These are phyloP conservation scores for Hyles vespertilio DNA, from an alignment of 1,140 invertebrate genomes.

Conservation along the genomic window DNA sequence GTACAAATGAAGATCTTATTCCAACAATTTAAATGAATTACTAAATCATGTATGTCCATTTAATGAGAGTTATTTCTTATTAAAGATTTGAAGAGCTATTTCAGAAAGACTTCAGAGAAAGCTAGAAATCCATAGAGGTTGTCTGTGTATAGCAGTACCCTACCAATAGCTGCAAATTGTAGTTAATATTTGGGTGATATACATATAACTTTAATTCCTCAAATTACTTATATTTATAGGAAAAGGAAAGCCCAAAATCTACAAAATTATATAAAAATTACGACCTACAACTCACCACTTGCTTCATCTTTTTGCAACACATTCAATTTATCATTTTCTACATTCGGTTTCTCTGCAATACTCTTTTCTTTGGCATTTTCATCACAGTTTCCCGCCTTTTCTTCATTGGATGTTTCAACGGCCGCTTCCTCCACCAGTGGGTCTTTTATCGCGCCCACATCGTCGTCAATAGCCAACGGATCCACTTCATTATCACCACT, in stretches of 20 bases:
- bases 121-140: too few species aligned
- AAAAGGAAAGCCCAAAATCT: not conserved
- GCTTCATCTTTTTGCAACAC: constrained; percentile 25
- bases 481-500: constrained; percentile 59
- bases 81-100: too few species aligned
- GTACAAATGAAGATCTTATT: too few species aligned
- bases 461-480: constrained; percentile 58
- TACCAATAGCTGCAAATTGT: too few species aligned
- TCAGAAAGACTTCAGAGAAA: too few species aligned
- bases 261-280: not conserved
- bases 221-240: too few species aligned
- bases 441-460: constrained; percentile 31
- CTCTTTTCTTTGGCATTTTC: constrained; percentile 62
- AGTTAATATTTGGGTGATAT: too few species aligned
- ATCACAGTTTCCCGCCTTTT: constrained; percentile 49
- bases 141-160: too few species aligned
- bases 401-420: constrained; percentile 18
- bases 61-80: too few species aligned
- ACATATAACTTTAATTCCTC: too few species aligned
- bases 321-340: constrained; percentile 26
- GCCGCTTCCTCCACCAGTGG: constrained; percentile 26
- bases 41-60: too few species aligned
- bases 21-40: too few species aligned
- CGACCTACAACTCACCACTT: constrained; percentile 25
- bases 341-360: constrained; percentile 34